A percentile compares a stretch with the other conserved stretches of the same genome.
Conservation (phyloP, 2,113 vertebrate genomes). For the Vidua chalybeata region DNA sequence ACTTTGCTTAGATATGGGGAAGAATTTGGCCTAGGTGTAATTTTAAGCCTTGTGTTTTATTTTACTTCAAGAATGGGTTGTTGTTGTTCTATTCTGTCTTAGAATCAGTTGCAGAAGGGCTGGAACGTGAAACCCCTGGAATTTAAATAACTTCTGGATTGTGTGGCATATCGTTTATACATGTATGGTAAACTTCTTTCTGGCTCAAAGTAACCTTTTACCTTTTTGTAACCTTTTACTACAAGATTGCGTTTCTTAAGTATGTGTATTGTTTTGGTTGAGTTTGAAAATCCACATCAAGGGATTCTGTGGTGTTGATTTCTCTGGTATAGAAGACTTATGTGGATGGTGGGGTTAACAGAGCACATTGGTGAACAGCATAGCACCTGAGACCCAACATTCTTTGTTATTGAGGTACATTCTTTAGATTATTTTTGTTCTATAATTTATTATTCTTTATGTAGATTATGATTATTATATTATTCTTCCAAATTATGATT, state of each 20-base stretch:
- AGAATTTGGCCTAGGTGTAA: background rate
- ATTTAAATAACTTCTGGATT: background rate
- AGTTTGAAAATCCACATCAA: background rate
- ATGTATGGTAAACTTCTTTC: background rate
- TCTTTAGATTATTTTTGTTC: background rate
- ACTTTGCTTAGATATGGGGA: background rate
- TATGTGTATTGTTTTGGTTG: background rate
- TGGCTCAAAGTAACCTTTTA: background rate
- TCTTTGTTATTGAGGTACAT: background rate
- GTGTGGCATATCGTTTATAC: background rate
- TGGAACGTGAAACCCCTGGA: background rate
- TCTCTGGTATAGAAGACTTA: background rate
- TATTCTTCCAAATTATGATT: background rate
- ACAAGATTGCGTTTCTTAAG: background rate
- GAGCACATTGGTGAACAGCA: background rate
- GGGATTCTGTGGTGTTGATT: background rate
- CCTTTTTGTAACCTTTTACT: background rate
- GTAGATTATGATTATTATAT: background rate
- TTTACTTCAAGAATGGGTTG: background rate
- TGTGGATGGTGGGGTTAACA: background rate
- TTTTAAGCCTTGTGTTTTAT: background rate
- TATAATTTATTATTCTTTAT: background rate
- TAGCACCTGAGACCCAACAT: background rate
- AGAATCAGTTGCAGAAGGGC: background rate
- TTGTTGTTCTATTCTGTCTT: background rate